Percentiles rank a stretch among this genome's conserved stretches.
phyloP scores from a whole-genome alignment of 1,140 invertebrate species.

The Periplaneta americana region DNA sequence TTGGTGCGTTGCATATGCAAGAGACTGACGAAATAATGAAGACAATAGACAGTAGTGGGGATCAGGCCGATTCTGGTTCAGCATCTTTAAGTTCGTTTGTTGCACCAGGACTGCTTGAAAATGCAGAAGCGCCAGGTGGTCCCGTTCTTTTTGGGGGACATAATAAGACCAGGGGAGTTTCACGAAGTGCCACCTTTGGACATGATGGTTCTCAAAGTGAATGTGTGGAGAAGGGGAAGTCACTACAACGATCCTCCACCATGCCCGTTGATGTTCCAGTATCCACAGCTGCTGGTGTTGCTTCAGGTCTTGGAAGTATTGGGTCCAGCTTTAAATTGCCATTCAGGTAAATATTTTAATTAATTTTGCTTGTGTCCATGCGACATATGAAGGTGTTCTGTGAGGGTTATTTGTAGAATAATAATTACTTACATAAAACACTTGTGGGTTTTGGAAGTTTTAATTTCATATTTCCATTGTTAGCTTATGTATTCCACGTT shows the following conservation, averaged over 20 bases:
- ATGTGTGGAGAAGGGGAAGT: constrained; percentile 30
- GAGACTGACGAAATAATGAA: not conserved
- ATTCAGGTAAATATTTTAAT: constrained; percentile 56
- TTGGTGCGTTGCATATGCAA: constrained; percentile 69
- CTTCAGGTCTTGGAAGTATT: constrained; percentile 67
- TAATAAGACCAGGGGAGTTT: constrained; percentile 23
- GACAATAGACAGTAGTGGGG: constrained; percentile 1
- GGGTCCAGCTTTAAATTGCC: constrained; percentile 75
- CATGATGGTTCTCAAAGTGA: constrained; percentile 9
- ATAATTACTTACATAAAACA: no score
- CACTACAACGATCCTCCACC: constrained; percentile 72
- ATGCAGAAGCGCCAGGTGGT: constrained; percentile 38
- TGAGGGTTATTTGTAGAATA: no score
- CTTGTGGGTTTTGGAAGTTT: no score
- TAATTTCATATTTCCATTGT: no score
- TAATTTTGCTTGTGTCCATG: no score
- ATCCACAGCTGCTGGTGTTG: constrained; percentile 36
- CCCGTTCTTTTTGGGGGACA: constrained; percentile 40
- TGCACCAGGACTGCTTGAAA: not conserved
- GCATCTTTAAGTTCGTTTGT: constrained; percentile 1
- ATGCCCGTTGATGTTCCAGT: constrained; percentile 54
- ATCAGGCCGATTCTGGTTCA: not conserved
- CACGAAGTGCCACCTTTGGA: constrained; percentile 26
- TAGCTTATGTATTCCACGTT: no score
- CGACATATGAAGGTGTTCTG: no score